A percentile compares a stretch with the other conserved stretches of the same genome.
These are phyloP conservation scores for Fundulus diaphanus DNA, from an alignment of 2,797 vertebrate species.

Conservation along the genomic window DNA sequence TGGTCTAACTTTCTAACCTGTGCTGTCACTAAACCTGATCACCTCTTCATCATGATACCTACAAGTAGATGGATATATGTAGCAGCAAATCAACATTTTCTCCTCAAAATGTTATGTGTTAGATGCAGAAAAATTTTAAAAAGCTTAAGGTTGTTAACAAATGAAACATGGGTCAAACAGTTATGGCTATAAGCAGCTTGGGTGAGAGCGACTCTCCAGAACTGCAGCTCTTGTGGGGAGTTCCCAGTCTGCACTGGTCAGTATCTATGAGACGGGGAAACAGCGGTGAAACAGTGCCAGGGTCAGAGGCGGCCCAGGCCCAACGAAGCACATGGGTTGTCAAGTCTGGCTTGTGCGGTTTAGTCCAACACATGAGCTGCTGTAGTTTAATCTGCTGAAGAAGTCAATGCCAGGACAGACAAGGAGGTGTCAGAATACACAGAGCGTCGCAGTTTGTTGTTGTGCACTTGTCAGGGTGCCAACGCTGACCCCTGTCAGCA, in stretches of 20 bases:
- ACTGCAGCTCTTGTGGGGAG: not conserved
- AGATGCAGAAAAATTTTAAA: not conserved
- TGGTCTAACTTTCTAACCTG: not conserved
- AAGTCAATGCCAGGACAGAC: not conserved
- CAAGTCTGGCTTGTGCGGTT: not conserved
- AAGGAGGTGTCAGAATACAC: not conserved
- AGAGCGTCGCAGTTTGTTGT: not conserved
- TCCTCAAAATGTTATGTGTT: not conserved
- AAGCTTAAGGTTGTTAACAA: not conserved
- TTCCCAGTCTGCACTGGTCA: not conserved
- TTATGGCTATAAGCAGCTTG: not conserved
- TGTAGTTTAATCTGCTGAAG: not conserved
- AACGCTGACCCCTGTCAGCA: not conserved
- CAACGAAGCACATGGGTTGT: not conserved
- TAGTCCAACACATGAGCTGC: not conserved
- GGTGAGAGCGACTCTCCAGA: not conserved
- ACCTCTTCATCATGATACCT: not conserved
- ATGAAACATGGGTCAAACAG: not conserved
- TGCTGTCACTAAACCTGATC: not conserved
- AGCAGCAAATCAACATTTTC: not conserved
- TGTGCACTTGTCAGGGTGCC: not conserved
- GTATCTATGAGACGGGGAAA: not conserved
- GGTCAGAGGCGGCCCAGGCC: not conserved
- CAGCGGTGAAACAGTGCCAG: not conserved
- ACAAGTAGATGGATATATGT: not conserved